Base-by-base conservation (phyloP, 2,888 invertebrate species). In the Andrena minutula region DNA sequence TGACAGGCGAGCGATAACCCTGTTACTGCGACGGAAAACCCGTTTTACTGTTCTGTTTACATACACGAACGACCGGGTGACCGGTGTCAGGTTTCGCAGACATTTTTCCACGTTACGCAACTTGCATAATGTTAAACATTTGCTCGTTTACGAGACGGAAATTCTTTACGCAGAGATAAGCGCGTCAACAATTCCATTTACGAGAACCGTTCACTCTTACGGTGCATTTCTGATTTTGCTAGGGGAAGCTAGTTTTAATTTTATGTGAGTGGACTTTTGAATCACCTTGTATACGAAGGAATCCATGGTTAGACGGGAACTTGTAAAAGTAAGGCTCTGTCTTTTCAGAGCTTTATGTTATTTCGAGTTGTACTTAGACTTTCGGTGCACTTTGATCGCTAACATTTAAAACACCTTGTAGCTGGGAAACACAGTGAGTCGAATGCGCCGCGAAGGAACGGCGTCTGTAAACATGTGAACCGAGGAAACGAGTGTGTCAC, bases 21-120 rank as follows among this genome's bases (percentile, higher is more conserved):
- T 10, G 12, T n/a, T 10, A 8, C 8, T 4, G 32, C 53, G 16
- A 49, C 28, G 53, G 47, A 23, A 61, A 73, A 51, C 16, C 28
- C 64, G n/a, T 53, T 64, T 66, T 32, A 7, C 20, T 16, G 30
- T 51, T 76, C 32, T 26, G 58, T 65, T 73, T 60, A 65, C 56
- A 60, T 16, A 2, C 35, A 6, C 10, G 10, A 51, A 2, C 35
- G 7, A 16, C n/a, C 23, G 56, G 32, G 41, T 41, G 41, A 56
- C 30, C 20, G 35, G 3, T 23, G 2, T 23, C n/a, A 12, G 16
- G 28, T 78, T 63, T 32, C 32, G 16, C 23, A 23, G 7, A 30
- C 26, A 53, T 47, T 72, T 71, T 58, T 10, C 12, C 32, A 2
- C 1, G 51, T 71, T 53, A 12, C 16, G 60, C 30, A 60, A 63